phyloP scores from a whole-genome alignment of 2,888 invertebrate genomes.

The Lasius fuliginosus region DNA sequence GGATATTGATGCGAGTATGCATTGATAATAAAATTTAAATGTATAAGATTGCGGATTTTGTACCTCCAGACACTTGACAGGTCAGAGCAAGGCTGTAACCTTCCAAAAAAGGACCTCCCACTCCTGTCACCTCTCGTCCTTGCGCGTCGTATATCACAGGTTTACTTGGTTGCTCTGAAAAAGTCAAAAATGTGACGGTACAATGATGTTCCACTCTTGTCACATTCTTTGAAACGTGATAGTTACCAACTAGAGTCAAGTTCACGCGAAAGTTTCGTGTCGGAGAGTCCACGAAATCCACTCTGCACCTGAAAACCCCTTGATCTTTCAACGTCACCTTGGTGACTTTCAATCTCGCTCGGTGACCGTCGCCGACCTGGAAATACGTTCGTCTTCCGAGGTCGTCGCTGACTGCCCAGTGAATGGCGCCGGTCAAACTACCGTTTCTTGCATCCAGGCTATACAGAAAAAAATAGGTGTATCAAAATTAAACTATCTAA shows the following conservation, averaged over 20 bases:
- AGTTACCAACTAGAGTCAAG: conserved; percentile 95
- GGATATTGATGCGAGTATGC: neutral
- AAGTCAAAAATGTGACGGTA: conserved; percentile 68
- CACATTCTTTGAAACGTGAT: conserved; percentile 17
- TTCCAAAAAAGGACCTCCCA: conserved; percentile 95
- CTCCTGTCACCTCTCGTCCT: conserved; percentile 92
- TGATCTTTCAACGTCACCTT: conserved; percentile 92
- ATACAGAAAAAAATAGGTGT: conserved; percentile 82
- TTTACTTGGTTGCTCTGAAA: conserved; percentile 92
- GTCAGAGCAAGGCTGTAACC: conserved; percentile 94
- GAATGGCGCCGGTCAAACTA: conserved; percentile 89
- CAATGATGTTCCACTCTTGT: neutral
- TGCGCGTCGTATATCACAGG: conserved; percentile 94
- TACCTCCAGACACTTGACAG: conserved; percentile 95
- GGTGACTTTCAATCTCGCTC: conserved; percentile 91
- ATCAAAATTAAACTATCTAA: neutral
- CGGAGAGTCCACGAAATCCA: conserved; percentile 96
- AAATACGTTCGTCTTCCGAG: conserved; percentile 93
- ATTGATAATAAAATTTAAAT: neutral
- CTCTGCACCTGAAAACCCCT: conserved; percentile 94
- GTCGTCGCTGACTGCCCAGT: conserved; percentile 93
- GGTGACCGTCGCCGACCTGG: conserved; percentile 89
- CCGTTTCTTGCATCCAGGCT: conserved; percentile 93
- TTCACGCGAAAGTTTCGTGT: conserved; percentile 95
- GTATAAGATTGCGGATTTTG: conserved; percentile 81